Evolutionary conservation across 37 sponge, comb jelly and placozoan species (phyloP), one percentile per base, ranked within the genome.

Genomic region (Mnemiopsis leidyi): DNA sequence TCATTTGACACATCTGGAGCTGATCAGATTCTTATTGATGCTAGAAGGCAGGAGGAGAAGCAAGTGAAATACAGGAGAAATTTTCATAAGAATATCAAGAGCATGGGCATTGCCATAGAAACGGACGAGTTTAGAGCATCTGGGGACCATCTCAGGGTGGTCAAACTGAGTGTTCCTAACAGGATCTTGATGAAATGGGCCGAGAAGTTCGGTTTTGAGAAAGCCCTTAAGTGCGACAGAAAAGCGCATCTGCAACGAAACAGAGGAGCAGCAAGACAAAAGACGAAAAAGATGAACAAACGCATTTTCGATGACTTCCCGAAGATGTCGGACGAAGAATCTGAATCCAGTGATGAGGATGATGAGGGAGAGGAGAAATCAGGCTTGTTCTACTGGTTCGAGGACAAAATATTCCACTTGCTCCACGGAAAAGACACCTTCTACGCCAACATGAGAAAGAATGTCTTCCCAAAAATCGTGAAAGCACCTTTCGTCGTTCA

Each of bases 1-100:
- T 48, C 61, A 18, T 48, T 48, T 13, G 61, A 48, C 13, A 5
- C 5, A 13, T 48, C 61, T 71, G 75, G 75, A n/a, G 75, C 30
- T 23, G 75, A 71, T 71, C 75, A 71, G 75, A 71, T 71, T 71
- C 75, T 71, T 2, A 71, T 71, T 23, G 75, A 71, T 24, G 75
- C 75, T 3, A n/a, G 75, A 28, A 71, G 75, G 30, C 75, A 71
- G 30, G 75, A 71, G 23, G 75, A 71, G 75, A 71, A 71, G 20
- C 75, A 71, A 71, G 30, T 71, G 30, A 71, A 71, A 71, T 71
- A 71, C 75, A n/a, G 75, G 75, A 71, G 30, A 28, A 71, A 71
- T 18, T 71, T 71, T 28, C 75, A 71, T 18, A 71, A 71, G 75
- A 71, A 28, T 71, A 71, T 71, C 20, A n/a, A 28, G 30, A 5